Percentiles rank a stretch among this genome's conserved stretches.
Conservation (phyloP, 2,888 invertebrate genomes). For the Ptychoptera contaminata region DNA sequence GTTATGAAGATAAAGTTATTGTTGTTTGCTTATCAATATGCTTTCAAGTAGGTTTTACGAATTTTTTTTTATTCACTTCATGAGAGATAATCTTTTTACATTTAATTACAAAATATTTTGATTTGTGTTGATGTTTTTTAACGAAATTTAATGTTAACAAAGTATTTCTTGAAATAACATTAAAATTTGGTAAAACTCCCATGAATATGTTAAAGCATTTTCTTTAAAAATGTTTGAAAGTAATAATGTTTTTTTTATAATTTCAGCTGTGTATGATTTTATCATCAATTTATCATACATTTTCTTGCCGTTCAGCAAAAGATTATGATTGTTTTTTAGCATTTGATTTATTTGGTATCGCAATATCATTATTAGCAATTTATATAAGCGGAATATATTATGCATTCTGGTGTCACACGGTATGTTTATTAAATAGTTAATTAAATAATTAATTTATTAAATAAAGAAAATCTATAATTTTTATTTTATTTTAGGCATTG, state of each 20-base stretch:
- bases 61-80: not conserved
- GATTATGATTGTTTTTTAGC: slow-evolving; percentile 76
- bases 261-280: slow-evolving; percentile 82
- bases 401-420: slow-evolving; percentile 90
- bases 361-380: slow-evolving; percentile 80
- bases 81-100: no score
- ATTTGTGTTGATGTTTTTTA: no score
- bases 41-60: slow-evolving; percentile 53
- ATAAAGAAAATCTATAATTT: not conserved
- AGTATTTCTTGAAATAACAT: no score
- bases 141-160: no score
- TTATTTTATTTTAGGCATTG: slow-evolving; percentile 42
- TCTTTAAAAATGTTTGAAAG: not conserved
- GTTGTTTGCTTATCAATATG: slow-evolving; percentile 70
- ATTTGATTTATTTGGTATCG: slow-evolving; percentile 86
- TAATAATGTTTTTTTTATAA: slow-evolving; percentile 6
- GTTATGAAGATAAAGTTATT: slow-evolving; percentile 67
- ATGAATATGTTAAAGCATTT: no score
- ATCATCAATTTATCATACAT: slow-evolving; percentile 86
- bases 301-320: slow-evolving; percentile 78
- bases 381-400: slow-evolving; percentile 93
- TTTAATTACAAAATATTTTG: no score
- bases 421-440: slow-evolving; percentile 32
- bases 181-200: no score
- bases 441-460: slow-evolving; percentile 6